phyloP scores from a whole-genome alignment of 1,140 invertebrate species.

The Maconellicoccus hirsutus region DNA sequence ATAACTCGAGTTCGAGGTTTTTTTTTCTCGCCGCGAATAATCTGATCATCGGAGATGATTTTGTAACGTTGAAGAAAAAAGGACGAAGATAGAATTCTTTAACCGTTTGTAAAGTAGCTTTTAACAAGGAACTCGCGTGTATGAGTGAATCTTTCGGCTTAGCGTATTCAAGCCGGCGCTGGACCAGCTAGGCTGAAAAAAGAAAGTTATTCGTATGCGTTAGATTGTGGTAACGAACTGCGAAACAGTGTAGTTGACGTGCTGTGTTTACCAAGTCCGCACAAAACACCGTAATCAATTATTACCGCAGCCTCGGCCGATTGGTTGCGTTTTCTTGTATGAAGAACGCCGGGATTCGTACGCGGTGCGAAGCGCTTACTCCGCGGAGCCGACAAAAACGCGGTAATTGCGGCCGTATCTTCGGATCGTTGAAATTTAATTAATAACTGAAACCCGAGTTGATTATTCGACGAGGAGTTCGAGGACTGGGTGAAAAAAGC shows the following conservation, averaged over 20 bases:
- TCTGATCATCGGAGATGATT: no score
- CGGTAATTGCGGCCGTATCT: slow-evolving; percentile 1
- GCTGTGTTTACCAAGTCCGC: slow-evolving; percentile 13
- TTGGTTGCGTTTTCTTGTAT: not conserved
- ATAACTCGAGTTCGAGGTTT: no score
- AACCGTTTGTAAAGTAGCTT: not conserved
- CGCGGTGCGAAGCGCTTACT: no score
- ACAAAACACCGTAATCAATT: slow-evolving; percentile 13
- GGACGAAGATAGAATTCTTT: not conserved
- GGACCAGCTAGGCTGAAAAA: not conserved
- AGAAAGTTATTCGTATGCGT: slow-evolving; percentile 20
- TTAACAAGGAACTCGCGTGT: not conserved
- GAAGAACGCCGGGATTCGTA: not conserved
- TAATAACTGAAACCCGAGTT: not conserved
- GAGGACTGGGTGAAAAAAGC: not conserved
- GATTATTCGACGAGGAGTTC: not conserved
- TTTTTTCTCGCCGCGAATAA: no score
- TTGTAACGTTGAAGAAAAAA: not conserved
- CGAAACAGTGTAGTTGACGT: slow-evolving; percentile 16
- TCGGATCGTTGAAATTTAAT: not conserved
- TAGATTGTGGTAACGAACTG: slow-evolving; percentile 18
- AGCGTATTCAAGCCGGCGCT: no score
- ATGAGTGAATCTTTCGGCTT: not conserved
- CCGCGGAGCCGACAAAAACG: not conserved
- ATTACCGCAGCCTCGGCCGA: not conserved